Percentiles rank a stretch among this genome's conserved stretches.
phyloP scores from a whole-genome alignment of 2,797 vertebrate genomes.

The Bradypodion ventrale region DNA sequence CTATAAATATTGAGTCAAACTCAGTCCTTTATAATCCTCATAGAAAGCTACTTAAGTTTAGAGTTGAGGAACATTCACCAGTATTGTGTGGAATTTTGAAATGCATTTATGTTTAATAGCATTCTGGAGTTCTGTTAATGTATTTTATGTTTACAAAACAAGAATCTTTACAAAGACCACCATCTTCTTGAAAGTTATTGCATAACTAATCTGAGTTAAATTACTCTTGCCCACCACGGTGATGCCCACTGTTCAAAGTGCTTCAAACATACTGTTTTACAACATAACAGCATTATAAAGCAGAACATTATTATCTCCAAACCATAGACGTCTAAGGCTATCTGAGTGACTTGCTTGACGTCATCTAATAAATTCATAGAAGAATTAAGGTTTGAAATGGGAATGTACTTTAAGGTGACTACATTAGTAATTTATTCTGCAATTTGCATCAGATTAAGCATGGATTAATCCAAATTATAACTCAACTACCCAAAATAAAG shows the following conservation, averaged over 20 bases:
- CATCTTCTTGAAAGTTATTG: not conserved
- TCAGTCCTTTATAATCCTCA: constrained; percentile 1
- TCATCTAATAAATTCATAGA: not conserved
- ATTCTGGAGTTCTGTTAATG: not conserved
- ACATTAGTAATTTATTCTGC: too few species aligned
- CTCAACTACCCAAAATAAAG: too few species aligned
- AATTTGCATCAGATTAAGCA: too few species aligned
- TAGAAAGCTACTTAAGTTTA: not conserved
- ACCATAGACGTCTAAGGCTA: not conserved
- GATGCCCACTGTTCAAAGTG: not conserved
- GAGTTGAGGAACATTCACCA: not conserved
- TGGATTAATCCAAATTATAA: too few species aligned
- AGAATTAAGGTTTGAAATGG: not conserved
- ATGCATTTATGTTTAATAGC: not conserved
- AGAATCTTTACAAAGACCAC: too few species aligned
- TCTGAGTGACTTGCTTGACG: not conserved
- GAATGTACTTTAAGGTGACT: not conserved
- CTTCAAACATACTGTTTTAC: not conserved
- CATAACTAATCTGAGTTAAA: not conserved
- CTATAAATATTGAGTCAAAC: not conserved
- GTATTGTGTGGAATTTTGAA: not conserved
- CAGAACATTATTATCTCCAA: not conserved
- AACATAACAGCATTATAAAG: not conserved
- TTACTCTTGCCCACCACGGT: not conserved
- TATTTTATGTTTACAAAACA: not conserved